phyloP scores from a whole-genome alignment of 2,797 vertebrate species.

The Varecia variegata region DNA sequence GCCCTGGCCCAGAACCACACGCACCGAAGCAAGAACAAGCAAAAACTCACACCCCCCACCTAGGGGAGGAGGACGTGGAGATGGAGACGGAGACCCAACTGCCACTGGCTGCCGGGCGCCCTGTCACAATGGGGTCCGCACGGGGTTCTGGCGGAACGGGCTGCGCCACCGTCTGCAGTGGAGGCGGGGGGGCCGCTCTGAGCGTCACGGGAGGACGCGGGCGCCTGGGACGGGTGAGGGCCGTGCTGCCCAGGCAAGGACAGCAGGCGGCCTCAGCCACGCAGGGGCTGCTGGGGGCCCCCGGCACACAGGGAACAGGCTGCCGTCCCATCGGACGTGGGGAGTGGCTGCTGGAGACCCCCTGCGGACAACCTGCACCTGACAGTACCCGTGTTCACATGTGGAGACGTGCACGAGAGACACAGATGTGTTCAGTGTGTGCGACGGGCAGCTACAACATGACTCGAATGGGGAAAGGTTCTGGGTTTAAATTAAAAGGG shows the following conservation, averaged over 20 bases:
- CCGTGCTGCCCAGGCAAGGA: neutral
- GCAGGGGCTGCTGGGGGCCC: neutral
- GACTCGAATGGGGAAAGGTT: neutral
- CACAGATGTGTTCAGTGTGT: neutral
- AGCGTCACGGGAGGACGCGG: neutral
- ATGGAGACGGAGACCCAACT: rapidly evolving
- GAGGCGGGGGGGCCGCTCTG: neutral
- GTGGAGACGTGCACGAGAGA: neutral
- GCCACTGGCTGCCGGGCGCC: rapidly evolving
- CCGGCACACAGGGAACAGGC: too few relatives aligned
- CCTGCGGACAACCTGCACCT: rapidly evolving
- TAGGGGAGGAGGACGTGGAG: neutral
- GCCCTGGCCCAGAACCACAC: neutral
- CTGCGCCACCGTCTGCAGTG: rapidly evolving
- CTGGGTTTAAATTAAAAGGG: neutral
- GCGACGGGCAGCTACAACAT: neutral
- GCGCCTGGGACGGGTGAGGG: neutral
- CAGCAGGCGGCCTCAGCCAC: neutral
- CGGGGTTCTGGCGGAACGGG: neutral
- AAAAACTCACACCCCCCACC: neutral
- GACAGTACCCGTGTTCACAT: neutral
- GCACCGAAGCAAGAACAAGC: neutral
- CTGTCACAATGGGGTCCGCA: neutral
- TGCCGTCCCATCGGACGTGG: neutral
- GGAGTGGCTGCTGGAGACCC: neutral